Conservation (phyloP, 2,888 invertebrate genomes). For the Phengaris alcon region DNA sequence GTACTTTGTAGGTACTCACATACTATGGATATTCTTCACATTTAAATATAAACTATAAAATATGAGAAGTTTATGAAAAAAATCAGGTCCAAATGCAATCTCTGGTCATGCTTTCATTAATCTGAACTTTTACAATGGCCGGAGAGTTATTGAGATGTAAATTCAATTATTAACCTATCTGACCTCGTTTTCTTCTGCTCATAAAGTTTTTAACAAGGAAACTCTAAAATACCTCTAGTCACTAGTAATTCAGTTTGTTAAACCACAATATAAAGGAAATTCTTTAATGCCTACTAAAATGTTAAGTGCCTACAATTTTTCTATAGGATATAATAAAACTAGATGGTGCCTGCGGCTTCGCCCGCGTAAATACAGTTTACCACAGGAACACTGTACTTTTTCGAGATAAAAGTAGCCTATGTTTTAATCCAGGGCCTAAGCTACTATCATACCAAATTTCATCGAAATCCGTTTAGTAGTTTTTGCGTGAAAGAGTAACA, state of each 20-base stretch:
- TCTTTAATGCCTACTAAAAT: background rate
- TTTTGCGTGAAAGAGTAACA: too few relatives aligned
- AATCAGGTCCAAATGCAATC: conserved; percentile 1
- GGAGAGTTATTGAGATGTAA: conserved; percentile 4
- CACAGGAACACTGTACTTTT: too few relatives aligned
- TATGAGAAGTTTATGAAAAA: background rate
- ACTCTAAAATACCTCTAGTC: background rate
- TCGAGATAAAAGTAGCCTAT: too few relatives aligned
- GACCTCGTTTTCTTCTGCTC: background rate
- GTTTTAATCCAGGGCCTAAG: too few relatives aligned
- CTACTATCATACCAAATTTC: too few relatives aligned
- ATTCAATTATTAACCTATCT: conserved; percentile 24
- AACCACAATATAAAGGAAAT: background rate
- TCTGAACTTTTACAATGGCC: conserved; percentile 7
- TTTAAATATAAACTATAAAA: background rate
- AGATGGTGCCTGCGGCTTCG: too few relatives aligned
- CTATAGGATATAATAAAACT: too few relatives aligned
- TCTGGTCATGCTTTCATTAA: background rate
- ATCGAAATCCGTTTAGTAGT: too few relatives aligned
- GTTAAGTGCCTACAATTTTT: too few relatives aligned
- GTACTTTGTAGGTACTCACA: too few relatives aligned
- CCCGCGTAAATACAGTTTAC: too few relatives aligned
- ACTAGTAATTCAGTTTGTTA: background rate
- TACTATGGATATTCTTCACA: too few relatives aligned
- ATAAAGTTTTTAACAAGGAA: conserved; percentile 15